Evolutionary conservation across 2,113 vertebrate genomes (phyloP).

Genomic region (Ictalurus punctatus): DNA sequence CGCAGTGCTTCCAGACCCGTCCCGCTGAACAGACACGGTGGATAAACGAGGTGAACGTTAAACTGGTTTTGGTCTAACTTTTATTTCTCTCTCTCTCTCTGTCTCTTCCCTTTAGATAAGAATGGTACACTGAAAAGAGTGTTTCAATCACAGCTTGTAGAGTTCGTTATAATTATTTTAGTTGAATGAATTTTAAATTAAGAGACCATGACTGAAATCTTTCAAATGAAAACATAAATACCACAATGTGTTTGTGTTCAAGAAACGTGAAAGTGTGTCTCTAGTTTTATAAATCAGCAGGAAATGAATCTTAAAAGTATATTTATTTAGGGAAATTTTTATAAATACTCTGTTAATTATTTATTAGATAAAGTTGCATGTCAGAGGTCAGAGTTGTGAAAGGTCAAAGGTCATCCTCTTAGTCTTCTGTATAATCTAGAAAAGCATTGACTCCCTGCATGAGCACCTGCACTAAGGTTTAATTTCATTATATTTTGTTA

Average conservation of each 20-base stretch:
- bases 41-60: not conserved
- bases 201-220: not conserved
- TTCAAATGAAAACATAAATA: not conserved
- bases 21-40: not conserved
- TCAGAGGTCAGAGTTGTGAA: not conserved
- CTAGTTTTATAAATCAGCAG: constrained; percentile 12
- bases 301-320: not conserved
- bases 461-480: not conserved
- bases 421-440: not conserved
- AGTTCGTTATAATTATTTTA: not conserved
- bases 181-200: not conserved
- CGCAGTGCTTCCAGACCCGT: not conserved
- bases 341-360: not conserved
- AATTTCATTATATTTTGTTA: not conserved
- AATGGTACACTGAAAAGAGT: not conserved
- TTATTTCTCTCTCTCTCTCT: not conserved
- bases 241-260: no score
- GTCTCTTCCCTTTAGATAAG: not conserved
- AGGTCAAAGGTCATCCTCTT: not conserved
- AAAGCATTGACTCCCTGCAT: constrained; percentile 4
- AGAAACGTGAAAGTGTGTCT: not conserved
- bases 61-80: not conserved
- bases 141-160: not conserved
- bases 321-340: constrained; percentile 18
- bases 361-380: not conserved